Base-by-base conservation (phyloP, 2,113 vertebrate species). In the Paramisgurnus dabryanus region DNA sequence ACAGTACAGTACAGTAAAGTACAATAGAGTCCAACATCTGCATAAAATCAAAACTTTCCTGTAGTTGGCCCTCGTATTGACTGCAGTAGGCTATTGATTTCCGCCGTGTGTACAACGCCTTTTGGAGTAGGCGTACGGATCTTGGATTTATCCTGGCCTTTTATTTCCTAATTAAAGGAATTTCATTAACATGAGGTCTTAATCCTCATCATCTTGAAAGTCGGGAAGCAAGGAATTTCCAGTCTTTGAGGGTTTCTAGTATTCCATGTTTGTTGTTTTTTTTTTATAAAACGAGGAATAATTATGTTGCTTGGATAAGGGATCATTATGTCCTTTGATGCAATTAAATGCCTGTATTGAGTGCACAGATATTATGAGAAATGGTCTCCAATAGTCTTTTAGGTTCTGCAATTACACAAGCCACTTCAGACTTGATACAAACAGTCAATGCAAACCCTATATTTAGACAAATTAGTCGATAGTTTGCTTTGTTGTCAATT, bases 331-430 rank as follows among this genome's bases (percentile, higher is more conserved):
- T 50, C 63, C 63, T 34, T 55, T 77, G 61, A 77, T 67, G 2
- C 61, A 77, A 55, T 77, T 77, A 77, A 75, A 49, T 39, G 64
- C 58, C 1, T 75, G 27, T 72, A 74, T 61, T 45, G 58, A 75
- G 73, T 12, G 22, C 60, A 10, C 55, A 60, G 73, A 77, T 47
- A 22, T 77, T 50, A 66, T 77, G 47, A 66, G 17, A 66, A 77
- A 77, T 63, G 66, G 63, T 34, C 75, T 67, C 63, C 73, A 49
- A 63, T 63, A 75, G 73, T 64, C 58, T 75, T 27, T 75, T 60
- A 74, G 55, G 71, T n/a, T 74, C 40, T 45, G 73, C 73, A 39
- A 49, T 64, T 76, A 64, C 73, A 66, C 75, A 77, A 66, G 75
- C 27, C 75, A 55, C 74, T 77, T 77, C n/a, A 11, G 27, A 77